These are phyloP conservation scores for Podotricha telesiphe DNA, from an alignment of 2,888 invertebrate species.

Conservation along the genomic window DNA sequence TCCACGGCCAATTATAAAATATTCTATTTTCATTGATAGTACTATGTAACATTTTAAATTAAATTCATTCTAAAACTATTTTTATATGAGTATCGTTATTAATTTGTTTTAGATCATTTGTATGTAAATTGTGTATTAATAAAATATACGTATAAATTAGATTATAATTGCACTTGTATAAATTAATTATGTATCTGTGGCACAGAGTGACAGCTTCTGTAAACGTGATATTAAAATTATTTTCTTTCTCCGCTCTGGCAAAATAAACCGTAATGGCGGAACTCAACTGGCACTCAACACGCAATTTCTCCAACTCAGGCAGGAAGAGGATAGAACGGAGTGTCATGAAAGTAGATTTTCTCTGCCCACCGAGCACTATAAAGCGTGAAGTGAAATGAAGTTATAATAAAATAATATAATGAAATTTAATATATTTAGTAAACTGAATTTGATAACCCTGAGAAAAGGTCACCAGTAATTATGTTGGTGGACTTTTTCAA, in stretches of 20 bases:
- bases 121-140: constrained; percentile 1
- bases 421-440: neutral
- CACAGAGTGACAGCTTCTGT: too few species aligned
- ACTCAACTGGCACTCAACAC: too few species aligned
- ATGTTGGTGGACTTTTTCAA: constrained; percentile 71
- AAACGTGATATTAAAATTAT: too few species aligned
- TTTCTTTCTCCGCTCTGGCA: too few species aligned
- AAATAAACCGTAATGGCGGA: too few species aligned
- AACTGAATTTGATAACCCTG: constrained; percentile 51
- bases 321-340: too few species aligned
- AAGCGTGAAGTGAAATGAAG: too few species aligned
- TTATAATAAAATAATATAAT: neutral
- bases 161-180: neutral
- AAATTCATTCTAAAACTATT: neutral
- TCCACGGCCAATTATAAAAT: constrained; percentile 17
- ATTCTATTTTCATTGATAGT: constrained; percentile 6
- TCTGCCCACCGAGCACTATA: too few species aligned
- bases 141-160: neutral
- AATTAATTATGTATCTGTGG: too few species aligned
- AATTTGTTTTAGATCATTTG: neutral
- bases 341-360: too few species aligned
- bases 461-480: constrained; percentile 68
- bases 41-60: neutral
- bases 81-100: neutral
- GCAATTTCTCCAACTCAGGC: too few species aligned